Evolutionary conservation across 2,888 invertebrate species (phyloP).

Genomic region (Hyposoter didymator): DNA sequence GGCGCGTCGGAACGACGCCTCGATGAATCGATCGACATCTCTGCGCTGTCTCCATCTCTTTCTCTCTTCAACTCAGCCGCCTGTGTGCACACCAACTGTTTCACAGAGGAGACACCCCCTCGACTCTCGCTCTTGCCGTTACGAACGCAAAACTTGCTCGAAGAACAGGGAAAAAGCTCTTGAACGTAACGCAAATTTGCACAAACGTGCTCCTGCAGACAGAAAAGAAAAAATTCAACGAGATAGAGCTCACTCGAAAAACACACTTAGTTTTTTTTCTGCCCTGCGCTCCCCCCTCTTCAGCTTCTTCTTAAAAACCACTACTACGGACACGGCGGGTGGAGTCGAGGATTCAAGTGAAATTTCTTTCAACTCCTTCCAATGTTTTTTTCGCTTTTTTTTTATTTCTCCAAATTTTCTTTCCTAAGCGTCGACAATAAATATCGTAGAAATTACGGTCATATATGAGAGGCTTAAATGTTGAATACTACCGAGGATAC

Average conservation of each 20-base stretch:
- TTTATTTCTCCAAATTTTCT: conserved; percentile 11
- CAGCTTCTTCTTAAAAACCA: not conserved
- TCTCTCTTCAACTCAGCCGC: conserved; percentile 55
- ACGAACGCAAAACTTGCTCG: conserved; percentile 28
- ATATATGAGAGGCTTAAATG: conserved; percentile 35
- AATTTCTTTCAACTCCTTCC: conserved; percentile 12
- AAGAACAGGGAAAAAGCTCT: conserved; percentile 16
- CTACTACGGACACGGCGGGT: not conserved
- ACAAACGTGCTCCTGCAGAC: conserved; percentile 41
- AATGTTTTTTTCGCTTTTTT: not conserved
- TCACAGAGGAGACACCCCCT: conserved; percentile 16
- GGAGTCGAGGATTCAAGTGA: conserved; percentile 21
- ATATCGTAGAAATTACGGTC: conserved; percentile 47
- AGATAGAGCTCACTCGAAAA: conserved; percentile 11
- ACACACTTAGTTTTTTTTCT: conserved; percentile 20
- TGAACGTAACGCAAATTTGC: conserved; percentile 25
- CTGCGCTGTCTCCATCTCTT: conserved; percentile 61
- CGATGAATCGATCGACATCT: conserved; percentile 80
- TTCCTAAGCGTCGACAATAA: conserved; percentile 49
- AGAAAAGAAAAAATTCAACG: conserved; percentile 36
- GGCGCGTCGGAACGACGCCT: conserved; percentile 75
- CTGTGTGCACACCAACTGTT: conserved; percentile 20
- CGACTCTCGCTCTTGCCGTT: conserved; percentile 32
- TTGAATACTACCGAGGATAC: conserved; percentile 59
- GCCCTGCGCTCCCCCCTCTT: not conserved